These are phyloP conservation scores for Paratrypauchen microcephalus DNA, from an alignment of 2,797 vertebrate species.

Conservation along the genomic window DNA sequence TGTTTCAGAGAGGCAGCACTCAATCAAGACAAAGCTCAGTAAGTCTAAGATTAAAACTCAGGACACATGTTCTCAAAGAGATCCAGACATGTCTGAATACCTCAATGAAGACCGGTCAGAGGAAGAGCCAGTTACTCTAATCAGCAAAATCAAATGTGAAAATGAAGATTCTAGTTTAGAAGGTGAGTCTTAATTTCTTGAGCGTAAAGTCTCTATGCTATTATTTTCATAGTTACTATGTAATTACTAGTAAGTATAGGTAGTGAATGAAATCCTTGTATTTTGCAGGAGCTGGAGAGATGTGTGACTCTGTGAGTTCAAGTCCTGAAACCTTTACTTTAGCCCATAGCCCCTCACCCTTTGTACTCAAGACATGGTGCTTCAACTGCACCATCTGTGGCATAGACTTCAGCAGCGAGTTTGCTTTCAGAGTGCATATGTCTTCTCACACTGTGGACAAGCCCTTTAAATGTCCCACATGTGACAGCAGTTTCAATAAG, in stretches of 20 bases:
- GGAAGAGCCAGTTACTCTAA: not conserved
- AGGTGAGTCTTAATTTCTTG: not conserved
- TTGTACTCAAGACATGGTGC: conserved; percentile 30
- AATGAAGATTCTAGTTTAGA: not conserved
- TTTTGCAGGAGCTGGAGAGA: conserved; percentile 39
- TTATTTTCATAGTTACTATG: not conserved
- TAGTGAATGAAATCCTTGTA: not conserved
- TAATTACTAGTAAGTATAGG: not conserved
- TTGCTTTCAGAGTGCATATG: conserved; percentile 59
- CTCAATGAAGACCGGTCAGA: not conserved
- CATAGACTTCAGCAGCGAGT: conserved; percentile 65
- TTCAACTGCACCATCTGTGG: conserved; percentile 59
- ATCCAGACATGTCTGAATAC: not conserved
- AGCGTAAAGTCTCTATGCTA: not conserved
- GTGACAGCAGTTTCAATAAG: conserved; percentile 63
- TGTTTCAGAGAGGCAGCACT: not conserved
- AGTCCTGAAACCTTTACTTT: conserved; percentile 13
- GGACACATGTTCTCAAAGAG: not conserved
- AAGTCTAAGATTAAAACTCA: not conserved
- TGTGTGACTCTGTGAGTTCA: not conserved
- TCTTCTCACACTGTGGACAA: conserved; percentile 65
- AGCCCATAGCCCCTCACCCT: rapidly evolving
- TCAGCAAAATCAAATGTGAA: not conserved
- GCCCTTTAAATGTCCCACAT: conserved; percentile 62
- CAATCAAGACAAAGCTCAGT: not conserved